phyloP scores from a whole-genome alignment of 2,113 vertebrate genomes.

The Xenopus laevis region DNA sequence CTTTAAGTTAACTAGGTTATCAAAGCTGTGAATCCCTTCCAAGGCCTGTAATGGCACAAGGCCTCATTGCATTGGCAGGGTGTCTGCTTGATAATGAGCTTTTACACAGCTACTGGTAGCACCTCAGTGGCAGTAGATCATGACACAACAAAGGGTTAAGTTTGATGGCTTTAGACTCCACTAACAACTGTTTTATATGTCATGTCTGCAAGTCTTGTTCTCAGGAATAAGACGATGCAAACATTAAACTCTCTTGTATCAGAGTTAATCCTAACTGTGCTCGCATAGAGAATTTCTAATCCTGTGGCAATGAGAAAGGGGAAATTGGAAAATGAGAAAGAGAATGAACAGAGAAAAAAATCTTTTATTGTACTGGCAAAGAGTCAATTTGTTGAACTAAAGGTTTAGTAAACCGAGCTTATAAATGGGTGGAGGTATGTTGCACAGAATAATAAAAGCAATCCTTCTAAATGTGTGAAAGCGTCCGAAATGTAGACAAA shows the following conservation, averaged over 20 bases:
- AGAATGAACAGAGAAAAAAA: background rate
- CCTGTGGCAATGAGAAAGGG: conserved; percentile 4
- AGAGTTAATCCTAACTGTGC: background rate
- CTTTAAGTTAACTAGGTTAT: too few relatives aligned
- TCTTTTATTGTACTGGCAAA: conserved; percentile 2
- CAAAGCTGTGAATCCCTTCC: too few relatives aligned
- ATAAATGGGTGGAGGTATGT: background rate
- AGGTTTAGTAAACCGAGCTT: conserved; percentile 3
- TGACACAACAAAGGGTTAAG: background rate
- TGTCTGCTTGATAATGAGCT: too few relatives aligned
- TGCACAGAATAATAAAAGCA: background rate
- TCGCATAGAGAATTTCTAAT: conserved; percentile 14
- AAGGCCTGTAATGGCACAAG: too few relatives aligned
- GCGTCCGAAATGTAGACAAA: too few relatives aligned
- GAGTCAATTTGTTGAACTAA: conserved; percentile 2
- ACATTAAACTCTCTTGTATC: conserved; percentile 19
- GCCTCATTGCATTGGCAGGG: too few relatives aligned
- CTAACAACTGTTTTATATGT: background rate
- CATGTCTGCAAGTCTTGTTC: background rate
- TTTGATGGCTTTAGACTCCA: background rate
- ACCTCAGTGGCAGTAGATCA: background rate
- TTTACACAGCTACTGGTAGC: too few relatives aligned
- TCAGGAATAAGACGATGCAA: background rate
- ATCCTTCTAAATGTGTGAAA: background rate
- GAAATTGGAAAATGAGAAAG: conserved; percentile 8